These are phyloP conservation scores for Enteromius trimaculatus DNA, from an alignment of 2,797 vertebrate genomes.

Conservation along the genomic window DNA sequence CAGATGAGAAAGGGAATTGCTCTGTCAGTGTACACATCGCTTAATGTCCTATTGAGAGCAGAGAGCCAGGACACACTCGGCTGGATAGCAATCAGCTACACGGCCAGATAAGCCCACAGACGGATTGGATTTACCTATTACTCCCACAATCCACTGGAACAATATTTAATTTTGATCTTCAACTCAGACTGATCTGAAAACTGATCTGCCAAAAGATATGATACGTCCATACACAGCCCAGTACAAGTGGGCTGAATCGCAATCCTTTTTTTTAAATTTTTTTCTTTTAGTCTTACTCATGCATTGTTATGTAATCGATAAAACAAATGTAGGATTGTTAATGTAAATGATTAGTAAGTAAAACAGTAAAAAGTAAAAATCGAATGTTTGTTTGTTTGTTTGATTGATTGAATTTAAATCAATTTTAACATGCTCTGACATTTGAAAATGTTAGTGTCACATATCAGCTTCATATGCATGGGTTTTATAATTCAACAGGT, in stretches of 20 bases:
- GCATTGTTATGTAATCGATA: not conserved
- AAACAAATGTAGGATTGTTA: not conserved
- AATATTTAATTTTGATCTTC: slow-evolving; percentile 52
- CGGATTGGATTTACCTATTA: slow-evolving; percentile 45
- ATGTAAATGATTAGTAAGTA: not conserved
- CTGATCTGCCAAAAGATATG: slow-evolving; percentile 23
- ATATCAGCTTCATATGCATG: no score
- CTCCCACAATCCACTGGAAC: slow-evolving; percentile 42
- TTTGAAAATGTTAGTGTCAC: no score
- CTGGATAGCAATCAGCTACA: slow-evolving; percentile 49
- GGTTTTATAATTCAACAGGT: no score
- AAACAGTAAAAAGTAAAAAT: no score
- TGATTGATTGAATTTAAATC: no score
- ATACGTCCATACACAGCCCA: not conserved
- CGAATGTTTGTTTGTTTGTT: no score
- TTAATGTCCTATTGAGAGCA: slow-evolving; percentile 29
- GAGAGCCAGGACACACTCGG: slow-evolving; percentile 14
- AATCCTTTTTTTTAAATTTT: no score
- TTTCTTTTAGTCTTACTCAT: not conserved
- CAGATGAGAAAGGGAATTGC: slow-evolving; percentile 39
- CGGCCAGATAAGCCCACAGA: slow-evolving; percentile 42
- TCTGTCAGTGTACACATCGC: slow-evolving; percentile 34
- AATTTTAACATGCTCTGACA: no score
- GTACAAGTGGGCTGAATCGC: not conserved
- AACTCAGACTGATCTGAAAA: slow-evolving; percentile 33